phyloP scores from a whole-genome alignment of 2,113 vertebrate species.

The Xyliphius kryptos region DNA sequence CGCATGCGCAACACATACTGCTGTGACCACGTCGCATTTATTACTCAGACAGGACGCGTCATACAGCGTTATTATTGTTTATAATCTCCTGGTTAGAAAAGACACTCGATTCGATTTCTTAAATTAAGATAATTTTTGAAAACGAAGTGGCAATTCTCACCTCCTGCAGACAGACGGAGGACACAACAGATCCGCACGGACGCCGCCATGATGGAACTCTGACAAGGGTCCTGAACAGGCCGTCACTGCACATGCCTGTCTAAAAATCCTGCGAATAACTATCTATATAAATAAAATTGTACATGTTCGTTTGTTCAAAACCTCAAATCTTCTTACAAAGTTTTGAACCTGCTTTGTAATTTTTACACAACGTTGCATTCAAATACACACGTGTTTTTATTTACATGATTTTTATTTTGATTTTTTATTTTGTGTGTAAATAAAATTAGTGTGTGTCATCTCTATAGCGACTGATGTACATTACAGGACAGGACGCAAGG shows the following conservation, averaged over 20 bases:
- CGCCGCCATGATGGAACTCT: conserved; percentile 38
- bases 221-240: conserved; percentile 31
- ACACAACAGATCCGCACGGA: conserved; percentile 32
- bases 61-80: not conserved
- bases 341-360: too few relatives aligned
- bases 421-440: too few relatives aligned
- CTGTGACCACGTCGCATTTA: not conserved
- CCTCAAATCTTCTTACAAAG: too few relatives aligned
- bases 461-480: too few relatives aligned
- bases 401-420: too few relatives aligned
- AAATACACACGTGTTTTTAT: too few relatives aligned
- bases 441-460: too few relatives aligned
- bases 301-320: not conserved
- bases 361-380: too few relatives aligned
- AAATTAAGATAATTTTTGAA: not conserved
- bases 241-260: conserved; percentile 24
- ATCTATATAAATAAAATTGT: not conserved
- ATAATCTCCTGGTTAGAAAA: too few relatives aligned
- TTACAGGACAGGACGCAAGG: too few relatives aligned
- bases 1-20: not conserved
- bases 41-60: not conserved
- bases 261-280: conserved; percentile 2
- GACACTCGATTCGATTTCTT: too few relatives aligned
- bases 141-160: conserved; percentile 11
- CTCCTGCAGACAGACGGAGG: conserved; percentile 33